A percentile compares a stretch with the other conserved stretches of the same genome.
phyloP scores from a whole-genome alignment of 2,113 vertebrate species.

The Cichladusa arquata region DNA sequence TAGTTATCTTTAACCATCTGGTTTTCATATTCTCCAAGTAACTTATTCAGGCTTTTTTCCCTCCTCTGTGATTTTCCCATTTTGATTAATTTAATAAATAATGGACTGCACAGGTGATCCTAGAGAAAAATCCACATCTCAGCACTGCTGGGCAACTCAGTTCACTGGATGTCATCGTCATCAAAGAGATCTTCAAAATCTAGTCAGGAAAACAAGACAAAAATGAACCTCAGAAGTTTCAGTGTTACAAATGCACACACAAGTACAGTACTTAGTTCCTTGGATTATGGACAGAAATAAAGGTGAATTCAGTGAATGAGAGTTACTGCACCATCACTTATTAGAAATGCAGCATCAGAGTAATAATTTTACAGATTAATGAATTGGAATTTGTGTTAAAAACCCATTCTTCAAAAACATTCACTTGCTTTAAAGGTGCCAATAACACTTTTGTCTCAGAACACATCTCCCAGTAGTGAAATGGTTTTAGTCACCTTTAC shows the following conservation, averaged over 20 bases:
- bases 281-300: neutral
- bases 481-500: neutral
- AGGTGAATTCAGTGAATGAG: neutral
- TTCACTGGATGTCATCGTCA: conserved; percentile 88
- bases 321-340: neutral
- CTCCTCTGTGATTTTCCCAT: neutral
- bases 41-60: neutral
- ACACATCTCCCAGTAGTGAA: neutral
- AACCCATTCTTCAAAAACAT: neutral
- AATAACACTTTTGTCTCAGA: neutral
- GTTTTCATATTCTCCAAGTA: neutral
- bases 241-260: neutral
- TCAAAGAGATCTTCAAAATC: conserved; percentile 92
- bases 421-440: neutral
- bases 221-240: neutral
- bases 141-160: neutral
- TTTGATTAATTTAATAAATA: conserved; percentile 30
- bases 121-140: conserved; percentile 10
- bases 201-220: conserved; percentile 58
- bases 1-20: neutral
- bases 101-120: neutral
- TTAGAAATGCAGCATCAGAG: neutral
- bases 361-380: neutral
- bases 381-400: neutral
- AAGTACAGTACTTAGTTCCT: neutral